These are phyloP conservation scores for Asarcornis scutulata DNA, from an alignment of 2,113 vertebrate species.

Conservation along the genomic window DNA sequence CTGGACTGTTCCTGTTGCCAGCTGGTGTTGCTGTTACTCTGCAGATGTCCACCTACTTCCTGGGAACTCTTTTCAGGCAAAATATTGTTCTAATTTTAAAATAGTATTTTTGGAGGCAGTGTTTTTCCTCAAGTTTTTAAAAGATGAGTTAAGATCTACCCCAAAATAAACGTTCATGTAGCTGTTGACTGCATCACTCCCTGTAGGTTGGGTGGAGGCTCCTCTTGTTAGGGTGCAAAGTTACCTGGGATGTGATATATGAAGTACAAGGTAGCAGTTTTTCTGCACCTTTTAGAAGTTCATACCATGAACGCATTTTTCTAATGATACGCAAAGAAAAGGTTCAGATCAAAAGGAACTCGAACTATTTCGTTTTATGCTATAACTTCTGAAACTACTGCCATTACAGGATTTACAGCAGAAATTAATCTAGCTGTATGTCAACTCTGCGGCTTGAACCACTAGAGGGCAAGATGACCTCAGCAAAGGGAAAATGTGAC, in stretches of 20 bases:
- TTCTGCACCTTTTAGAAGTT: neutral
- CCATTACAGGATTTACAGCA: neutral
- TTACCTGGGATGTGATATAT: neutral
- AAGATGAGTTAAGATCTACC: neutral
- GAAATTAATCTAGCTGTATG: neutral
- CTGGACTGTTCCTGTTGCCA: neutral
- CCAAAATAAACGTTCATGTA: neutral
- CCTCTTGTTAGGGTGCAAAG: neutral
- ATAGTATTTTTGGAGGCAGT: neutral
- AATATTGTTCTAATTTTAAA: neutral
- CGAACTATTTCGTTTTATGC: neutral
- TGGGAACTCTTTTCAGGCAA: neutral
- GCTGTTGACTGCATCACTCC: neutral
- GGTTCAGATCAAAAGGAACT: neutral
- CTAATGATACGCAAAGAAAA: neutral
- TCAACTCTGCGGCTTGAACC: neutral
- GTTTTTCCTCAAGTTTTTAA: neutral
- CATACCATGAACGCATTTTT: neutral
- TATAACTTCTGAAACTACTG: fast-evolving
- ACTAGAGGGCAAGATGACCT: slow-evolving; percentile 52
- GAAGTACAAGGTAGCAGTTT: neutral
- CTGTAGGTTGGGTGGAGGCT: neutral
- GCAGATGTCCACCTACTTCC: neutral
- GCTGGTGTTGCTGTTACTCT: neutral
- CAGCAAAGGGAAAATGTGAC: neutral